Evolutionary conservation across 2,888 invertebrate genomes (phyloP).

Genomic region (Endotricha flammealis): DNA sequence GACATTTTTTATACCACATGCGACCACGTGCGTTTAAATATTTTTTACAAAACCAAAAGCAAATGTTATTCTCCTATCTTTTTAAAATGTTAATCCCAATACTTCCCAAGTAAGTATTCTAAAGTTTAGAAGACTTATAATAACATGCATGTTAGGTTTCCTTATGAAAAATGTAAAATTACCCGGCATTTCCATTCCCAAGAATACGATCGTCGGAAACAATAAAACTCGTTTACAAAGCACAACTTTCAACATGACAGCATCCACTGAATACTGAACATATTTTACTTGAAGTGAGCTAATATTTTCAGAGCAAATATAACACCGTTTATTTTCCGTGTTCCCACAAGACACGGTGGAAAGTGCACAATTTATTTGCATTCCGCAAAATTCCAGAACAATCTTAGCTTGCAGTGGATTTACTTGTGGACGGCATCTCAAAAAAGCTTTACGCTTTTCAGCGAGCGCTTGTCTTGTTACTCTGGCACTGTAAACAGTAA

Average conservation of each 20-base stretch:
- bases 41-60: background rate
- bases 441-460: conserved; percentile 22
- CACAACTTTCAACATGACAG: conserved; percentile 10
- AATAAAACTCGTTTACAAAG: conserved; percentile 10
- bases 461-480: conserved; percentile 35
- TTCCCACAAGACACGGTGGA: conserved; percentile 16
- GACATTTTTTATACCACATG: too few relatives aligned
- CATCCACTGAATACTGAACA: conserved; percentile 12
- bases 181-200: background rate
- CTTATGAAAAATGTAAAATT: conserved; percentile 3
- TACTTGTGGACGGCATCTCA: conserved; percentile 23
- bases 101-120: too few relatives aligned
- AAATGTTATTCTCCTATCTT: background rate
- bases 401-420: conserved; percentile 28
- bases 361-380: conserved; percentile 31
- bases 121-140: too few relatives aligned
- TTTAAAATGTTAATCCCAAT: too few relatives aligned
- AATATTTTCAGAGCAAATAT: conserved; percentile 21
- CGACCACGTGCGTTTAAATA: too few relatives aligned
- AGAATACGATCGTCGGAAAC: background rate
- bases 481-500: conserved; percentile 27
- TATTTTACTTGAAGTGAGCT: conserved; percentile 13
- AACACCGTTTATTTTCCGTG: conserved; percentile 12
- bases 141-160: too few relatives aligned
- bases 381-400: conserved; percentile 23